Percentiles rank a stretch among this genome's conserved stretches.
These are phyloP conservation scores for Peromyscus nudipes DNA, from an alignment of 2,797 vertebrate species.

Conservation along the genomic window DNA sequence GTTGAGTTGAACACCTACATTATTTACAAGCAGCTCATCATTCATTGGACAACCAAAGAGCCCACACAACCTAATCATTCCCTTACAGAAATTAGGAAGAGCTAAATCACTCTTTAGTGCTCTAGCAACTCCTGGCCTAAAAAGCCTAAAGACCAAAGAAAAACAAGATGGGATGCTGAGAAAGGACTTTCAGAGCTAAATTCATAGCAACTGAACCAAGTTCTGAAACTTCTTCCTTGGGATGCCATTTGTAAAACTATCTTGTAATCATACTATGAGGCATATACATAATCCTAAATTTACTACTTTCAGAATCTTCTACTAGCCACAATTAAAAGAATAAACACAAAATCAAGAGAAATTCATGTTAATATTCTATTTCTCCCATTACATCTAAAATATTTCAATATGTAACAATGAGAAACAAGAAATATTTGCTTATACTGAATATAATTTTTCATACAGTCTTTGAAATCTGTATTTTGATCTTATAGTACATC, in stretches of 20 bases:
- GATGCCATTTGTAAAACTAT: not conserved
- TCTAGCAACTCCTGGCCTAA: not conserved
- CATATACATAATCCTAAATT: not conserved
- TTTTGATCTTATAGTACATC: not conserved
- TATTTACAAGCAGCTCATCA: not conserved
- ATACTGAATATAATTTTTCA: not conserved
- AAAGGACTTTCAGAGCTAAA: not conserved
- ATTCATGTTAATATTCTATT: constrained; percentile 42
- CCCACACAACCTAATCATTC: not conserved
- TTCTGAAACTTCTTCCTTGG: not conserved
- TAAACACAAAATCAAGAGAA: not conserved
- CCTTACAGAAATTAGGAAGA: not conserved
- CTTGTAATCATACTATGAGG: not conserved
- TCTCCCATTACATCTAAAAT: not conserved
- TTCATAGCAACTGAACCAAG: not conserved
- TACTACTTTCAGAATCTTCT: constrained; percentile 22
- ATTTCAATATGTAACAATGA: constrained; percentile 14
- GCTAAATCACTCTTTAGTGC: not conserved
- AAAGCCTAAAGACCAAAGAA: not conserved
- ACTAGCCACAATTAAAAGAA: not conserved
- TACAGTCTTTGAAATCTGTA: not conserved
- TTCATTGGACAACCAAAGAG: not conserved
- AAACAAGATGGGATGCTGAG: not conserved
- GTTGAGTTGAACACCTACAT: not conserved
- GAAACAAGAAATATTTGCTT: not conserved